Base-by-base conservation (phyloP, 2,797 vertebrate species). In the Liasis olivaceus region DNA sequence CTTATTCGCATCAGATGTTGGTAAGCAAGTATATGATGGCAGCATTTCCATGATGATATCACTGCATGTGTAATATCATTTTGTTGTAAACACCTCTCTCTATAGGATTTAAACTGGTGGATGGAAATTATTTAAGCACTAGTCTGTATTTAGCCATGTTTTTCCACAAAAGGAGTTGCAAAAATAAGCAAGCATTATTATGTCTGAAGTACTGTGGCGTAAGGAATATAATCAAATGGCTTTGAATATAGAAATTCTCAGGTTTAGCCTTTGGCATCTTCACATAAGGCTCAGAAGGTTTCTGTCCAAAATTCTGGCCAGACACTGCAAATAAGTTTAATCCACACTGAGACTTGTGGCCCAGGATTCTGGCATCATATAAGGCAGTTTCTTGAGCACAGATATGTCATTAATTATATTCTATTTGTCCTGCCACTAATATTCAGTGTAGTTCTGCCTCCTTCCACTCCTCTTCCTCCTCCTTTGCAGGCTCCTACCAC, bases 401-500 rank as follows among this genome's bases (percentile, higher is more conserved):
- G n/a, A 26, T 26, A 72, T 15, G n/a, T 59, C 17, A 42, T n/a
- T 12, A 58, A 87, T 22, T 85, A 51, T 28, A 58, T 11, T 17
- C 17, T 77, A n/a, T 62, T n/a, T 81, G 17, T 42, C 36, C 72
- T 42, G 36, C 36, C 9, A 47, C 47, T 47, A 24, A 81, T 81
- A 81, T 24, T 89, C 5, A 85, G 17, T 85, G 26, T 88, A 81
- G 8, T 24, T 42, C 17, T 85, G 59, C 64, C 24, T 20, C 11
- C 11, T 2, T 81, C 58, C 4, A 15, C 4, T 36, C 84, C 7
- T 12, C 47, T 4, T 54, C 87, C 24, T 31, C 86, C 94, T 91
- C 85, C 72, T 47, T 93, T 95, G 93, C 92, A 90, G 90, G 90
- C 94, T 66, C 51, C 88, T 60, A 51, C 56, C 28, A 92, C 47